These are phyloP conservation scores for Apodemus agrarius DNA, from an alignment of 2,797 vertebrate species.

Conservation along the genomic window DNA sequence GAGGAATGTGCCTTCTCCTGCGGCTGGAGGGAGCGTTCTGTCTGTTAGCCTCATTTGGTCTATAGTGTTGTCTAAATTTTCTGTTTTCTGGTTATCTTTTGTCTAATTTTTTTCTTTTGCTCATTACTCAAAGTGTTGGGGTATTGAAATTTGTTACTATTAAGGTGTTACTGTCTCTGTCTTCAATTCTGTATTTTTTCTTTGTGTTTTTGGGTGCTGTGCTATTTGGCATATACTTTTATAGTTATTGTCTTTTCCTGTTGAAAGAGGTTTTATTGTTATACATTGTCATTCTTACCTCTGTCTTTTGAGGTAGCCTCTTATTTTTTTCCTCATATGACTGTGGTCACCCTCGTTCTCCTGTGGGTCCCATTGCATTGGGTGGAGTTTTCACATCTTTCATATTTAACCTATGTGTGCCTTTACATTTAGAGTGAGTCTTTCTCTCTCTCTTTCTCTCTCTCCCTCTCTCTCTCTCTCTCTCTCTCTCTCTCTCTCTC, in stretches of 20 bases:
- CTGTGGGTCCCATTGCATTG: neutral
- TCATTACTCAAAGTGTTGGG: neutral
- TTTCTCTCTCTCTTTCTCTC: too few relatives aligned
- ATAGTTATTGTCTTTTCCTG: neutral
- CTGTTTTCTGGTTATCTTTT: neutral
- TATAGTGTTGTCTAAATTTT: neutral
- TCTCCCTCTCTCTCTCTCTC: too few relatives aligned
- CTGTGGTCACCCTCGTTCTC: too few relatives aligned
- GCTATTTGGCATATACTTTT: too few relatives aligned
- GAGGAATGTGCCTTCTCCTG: neutral
- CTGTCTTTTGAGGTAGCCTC: neutral
- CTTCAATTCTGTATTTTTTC: neutral
- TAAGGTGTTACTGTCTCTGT: neutral
- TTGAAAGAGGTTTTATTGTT: neutral
- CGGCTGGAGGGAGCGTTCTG: neutral
- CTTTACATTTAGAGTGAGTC: neutral
- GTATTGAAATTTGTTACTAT: neutral
- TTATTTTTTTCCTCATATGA: neutral
- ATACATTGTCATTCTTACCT: neutral
- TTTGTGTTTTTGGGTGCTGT: neutral
- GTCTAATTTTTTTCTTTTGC: neutral
- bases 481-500: too few relatives aligned
- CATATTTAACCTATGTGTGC: too few relatives aligned
- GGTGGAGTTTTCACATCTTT: neutral
- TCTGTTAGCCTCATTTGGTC: neutral